Evolutionary conservation across 2,888 invertebrate species (phyloP).

Genomic region (Aleiodes testaceus): DNA sequence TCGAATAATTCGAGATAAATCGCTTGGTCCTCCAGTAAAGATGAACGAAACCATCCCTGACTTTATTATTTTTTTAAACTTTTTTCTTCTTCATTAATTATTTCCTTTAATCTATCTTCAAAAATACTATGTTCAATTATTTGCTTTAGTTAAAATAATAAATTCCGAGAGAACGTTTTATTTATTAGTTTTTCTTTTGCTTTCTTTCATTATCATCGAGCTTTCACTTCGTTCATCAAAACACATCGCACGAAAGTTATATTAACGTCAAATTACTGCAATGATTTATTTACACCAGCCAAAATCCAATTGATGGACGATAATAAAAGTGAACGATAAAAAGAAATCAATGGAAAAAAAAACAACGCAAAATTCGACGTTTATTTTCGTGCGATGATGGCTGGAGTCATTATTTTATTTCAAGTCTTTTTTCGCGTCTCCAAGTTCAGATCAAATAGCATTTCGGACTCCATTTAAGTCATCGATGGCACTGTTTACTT

Average conservation of each 20-base stretch:
- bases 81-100: background rate
- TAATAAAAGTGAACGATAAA: conserved; percentile 8
- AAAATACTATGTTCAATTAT: too few species aligned
- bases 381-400: conserved; percentile 38
- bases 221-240: conserved; percentile 23
- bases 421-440: conserved; percentile 37
- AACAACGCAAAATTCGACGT: conserved; percentile 37
- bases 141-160: too few species aligned
- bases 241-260: conserved; percentile 17
- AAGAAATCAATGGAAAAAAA: conserved; percentile 11
- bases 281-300: conserved; percentile 10
- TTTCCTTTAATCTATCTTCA: background rate
- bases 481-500: conserved; percentile 50
- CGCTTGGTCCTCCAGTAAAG: conserved; percentile 44
- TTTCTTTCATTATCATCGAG: conserved; percentile 1
- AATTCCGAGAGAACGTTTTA: background rate
- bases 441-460: conserved; percentile 30
- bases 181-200: background rate
- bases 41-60: conserved; percentile 36
- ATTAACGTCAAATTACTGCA: conserved; percentile 4
- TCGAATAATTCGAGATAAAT: conserved; percentile 18
- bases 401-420: conserved; percentile 44
- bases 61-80: conserved; percentile 4
- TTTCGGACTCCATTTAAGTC: conserved; percentile 23
- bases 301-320: background rate